These are phyloP conservation scores for Tupiocoris notatus DNA, from an alignment of 2,888 invertebrate genomes.

Conservation along the genomic window DNA sequence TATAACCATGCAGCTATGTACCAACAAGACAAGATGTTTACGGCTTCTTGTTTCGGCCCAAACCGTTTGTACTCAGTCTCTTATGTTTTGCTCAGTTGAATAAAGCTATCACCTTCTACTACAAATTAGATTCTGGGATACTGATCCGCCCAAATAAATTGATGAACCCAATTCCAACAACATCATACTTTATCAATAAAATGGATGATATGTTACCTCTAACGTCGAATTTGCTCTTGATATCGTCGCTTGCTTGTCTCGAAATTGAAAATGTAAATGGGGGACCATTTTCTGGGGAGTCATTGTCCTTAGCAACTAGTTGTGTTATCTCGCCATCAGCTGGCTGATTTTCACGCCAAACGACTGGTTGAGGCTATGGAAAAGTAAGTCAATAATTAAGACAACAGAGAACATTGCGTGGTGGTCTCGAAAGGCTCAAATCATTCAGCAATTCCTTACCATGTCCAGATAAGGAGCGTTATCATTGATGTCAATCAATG, in stretches of 20 bases:
- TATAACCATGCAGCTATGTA: too few species aligned
- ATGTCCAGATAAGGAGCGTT: conserved; percentile 86
- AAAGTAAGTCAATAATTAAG: too few species aligned
- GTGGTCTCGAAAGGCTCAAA: too few species aligned
- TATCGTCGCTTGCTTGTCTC: conserved; percentile 65
- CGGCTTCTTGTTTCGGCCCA: too few species aligned
- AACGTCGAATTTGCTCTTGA: conserved; percentile 70
- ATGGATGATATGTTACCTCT: conserved; percentile 57
- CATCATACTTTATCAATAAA: background rate
- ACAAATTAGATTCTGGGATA: too few species aligned
- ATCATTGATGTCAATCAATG: conserved; percentile 81
- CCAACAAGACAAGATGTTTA: too few species aligned
- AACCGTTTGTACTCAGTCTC: too few species aligned
- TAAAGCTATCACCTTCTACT: too few species aligned
- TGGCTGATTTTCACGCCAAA: conserved; percentile 77
- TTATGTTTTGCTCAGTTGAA: too few species aligned
- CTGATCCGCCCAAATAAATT: too few species aligned
- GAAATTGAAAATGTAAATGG: conserved; percentile 76
- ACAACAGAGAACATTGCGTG: too few species aligned
- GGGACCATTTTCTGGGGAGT: conserved; percentile 78
- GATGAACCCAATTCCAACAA: background rate
- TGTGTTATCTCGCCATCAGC: conserved; percentile 63
- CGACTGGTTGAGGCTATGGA: conserved; percentile 74
- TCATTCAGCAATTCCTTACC: too few species aligned
- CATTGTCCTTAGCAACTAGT: conserved; percentile 75